Percentiles rank a stretch among this genome's conserved stretches.
Conservation (phyloP, 2,797 vertebrate genomes). For the Telmatherina bonti region DNA sequence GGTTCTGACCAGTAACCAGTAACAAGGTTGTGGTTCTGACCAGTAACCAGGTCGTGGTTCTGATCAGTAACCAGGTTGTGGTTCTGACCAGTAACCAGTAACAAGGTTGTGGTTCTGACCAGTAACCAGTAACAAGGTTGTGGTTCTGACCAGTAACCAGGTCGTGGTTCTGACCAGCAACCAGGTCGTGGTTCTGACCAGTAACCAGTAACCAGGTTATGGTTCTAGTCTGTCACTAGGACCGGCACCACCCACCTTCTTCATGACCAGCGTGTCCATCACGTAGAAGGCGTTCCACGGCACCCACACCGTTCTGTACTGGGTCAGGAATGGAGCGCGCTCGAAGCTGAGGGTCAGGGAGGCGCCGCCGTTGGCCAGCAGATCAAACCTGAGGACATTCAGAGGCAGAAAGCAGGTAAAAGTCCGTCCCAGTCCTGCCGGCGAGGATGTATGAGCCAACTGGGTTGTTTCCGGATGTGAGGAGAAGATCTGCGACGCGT, state of each 20-base stretch:
- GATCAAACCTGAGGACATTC: constrained; percentile 88
- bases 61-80: no score
- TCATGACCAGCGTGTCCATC: constrained; percentile 98
- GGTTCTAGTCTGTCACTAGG: no score
- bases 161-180: no score
- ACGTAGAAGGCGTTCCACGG: constrained; percentile 98
- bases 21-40: no score
- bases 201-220: background rate
- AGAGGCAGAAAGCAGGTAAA: background rate
- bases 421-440: no score
- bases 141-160: no score
- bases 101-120: background rate
- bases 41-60: no score
- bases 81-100: no score
- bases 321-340: constrained; percentile 93
- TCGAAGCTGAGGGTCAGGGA: constrained; percentile 96
- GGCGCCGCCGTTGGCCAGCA: constrained; percentile 94
- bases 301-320: constrained; percentile 96
- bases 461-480: no score
- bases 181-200: background rate
- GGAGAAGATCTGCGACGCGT: no score
- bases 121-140: background rate
- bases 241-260: constrained; percentile 81
- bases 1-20: no score
- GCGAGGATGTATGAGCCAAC: no score